phyloP scores from a whole-genome alignment of 2,113 vertebrate genomes.

The Etia nguti region DNA sequence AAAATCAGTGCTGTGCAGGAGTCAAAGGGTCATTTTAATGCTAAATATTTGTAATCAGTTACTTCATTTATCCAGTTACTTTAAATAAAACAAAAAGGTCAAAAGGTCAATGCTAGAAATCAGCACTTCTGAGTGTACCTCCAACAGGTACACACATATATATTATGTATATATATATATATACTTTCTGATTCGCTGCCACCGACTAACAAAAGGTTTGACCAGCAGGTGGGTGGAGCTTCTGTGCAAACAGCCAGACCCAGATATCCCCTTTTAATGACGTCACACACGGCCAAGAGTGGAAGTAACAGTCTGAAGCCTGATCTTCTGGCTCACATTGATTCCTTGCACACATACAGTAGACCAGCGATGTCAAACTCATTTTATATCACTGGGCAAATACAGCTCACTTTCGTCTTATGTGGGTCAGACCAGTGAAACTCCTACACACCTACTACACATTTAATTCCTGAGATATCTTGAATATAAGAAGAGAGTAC shows the following conservation, averaged over 20 bases:
- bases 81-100: background rate
- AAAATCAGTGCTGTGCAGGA: background rate
- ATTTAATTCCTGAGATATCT: background rate
- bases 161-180: too few relatives aligned
- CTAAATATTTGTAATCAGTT: background rate
- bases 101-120: background rate
- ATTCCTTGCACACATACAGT: background rate
- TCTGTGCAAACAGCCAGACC: background rate
- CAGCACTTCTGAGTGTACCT: background rate
- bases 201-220: background rate
- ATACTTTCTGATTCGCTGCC: background rate
- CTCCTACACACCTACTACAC: background rate
- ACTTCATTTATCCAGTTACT: background rate
- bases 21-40: background rate
- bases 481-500: background rate
- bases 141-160: rapidly evolving
- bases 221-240: background rate
- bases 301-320: background rate
- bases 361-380: background rate
- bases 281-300: background rate
- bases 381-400: background rate
- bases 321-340: background rate
- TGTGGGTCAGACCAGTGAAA: background rate
- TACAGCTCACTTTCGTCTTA: background rate
- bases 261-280: background rate